Percentiles rank a stretch among this genome's conserved stretches.
These are phyloP conservation scores for Loris lydekkerianus DNA, from an alignment of 2,797 vertebrate species.

Conservation along the genomic window DNA sequence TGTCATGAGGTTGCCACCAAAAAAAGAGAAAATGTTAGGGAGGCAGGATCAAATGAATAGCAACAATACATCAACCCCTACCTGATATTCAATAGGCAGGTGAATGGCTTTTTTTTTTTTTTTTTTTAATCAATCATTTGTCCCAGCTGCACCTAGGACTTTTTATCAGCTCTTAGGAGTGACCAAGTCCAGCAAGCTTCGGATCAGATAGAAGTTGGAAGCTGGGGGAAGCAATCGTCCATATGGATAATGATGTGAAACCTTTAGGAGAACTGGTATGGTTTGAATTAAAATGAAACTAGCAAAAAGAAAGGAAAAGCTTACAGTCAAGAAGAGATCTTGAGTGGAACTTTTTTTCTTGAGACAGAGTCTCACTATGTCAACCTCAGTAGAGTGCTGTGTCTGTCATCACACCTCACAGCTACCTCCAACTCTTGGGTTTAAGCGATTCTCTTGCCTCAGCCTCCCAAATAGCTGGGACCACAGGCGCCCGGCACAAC, in stretches of 20 bases:
- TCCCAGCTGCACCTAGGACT: neutral
- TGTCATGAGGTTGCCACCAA: neutral
- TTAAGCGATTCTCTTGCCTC: too few species aligned
- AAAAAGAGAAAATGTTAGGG: neutral
- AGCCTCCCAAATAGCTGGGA: too few species aligned
- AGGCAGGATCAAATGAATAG: neutral
- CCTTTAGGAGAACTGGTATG: neutral
- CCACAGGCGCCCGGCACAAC: too few species aligned
- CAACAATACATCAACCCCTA: neutral
- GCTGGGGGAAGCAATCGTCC: neutral
- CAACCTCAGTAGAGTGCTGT: too few species aligned
- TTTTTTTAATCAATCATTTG: neutral
- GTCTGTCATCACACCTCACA: too few species aligned
- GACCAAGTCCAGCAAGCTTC: neutral
- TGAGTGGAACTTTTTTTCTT: neutral
- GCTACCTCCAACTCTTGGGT: too few species aligned
- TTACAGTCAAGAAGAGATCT: neutral
- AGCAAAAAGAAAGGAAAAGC: neutral
- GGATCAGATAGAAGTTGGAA: neutral
- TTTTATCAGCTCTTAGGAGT: neutral
- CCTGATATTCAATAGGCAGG: neutral
- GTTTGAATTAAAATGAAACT: conserved; percentile 13
- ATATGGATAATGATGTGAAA: neutral
- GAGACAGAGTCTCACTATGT: too few species aligned
- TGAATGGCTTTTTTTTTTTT: neutral